These are phyloP conservation scores for Venusia cambrica DNA, from an alignment of 2,888 invertebrate species.

Conservation along the genomic window DNA sequence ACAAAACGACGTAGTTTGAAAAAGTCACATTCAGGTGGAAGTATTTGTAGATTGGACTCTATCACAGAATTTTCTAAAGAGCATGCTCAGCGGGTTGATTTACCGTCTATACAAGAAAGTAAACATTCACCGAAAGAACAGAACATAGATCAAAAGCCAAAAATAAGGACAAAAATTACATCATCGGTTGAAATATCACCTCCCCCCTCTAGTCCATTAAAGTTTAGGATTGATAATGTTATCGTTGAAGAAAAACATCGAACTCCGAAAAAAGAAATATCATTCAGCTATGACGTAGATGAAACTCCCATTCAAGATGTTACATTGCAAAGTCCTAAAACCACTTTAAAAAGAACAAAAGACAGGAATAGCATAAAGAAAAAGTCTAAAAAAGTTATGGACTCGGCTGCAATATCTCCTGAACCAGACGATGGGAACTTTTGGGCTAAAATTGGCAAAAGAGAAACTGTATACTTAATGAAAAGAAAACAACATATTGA, in stretches of 20 bases:
- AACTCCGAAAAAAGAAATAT: slow-evolving; percentile 60
- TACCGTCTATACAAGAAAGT: slow-evolving; percentile 74
- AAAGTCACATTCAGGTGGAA: slow-evolving; percentile 68
- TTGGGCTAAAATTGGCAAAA: slow-evolving; percentile 84
- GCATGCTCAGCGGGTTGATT: slow-evolving; percentile 32
- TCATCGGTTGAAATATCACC: slow-evolving; percentile 75
- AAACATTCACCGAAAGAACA: slow-evolving; percentile 47
- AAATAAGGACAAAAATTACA: slow-evolving; percentile 78
- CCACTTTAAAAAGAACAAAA: slow-evolving; percentile 27
- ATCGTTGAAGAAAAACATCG: slow-evolving; percentile 80
- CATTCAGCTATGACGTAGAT: slow-evolving; percentile 55
- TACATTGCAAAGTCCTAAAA: slow-evolving; percentile 26
- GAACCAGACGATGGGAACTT: slow-evolving; percentile 79
- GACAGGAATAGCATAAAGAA: slow-evolving; percentile 42
- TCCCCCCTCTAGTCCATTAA: slow-evolving; percentile 69
- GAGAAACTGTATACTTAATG: slow-evolving; percentile 83
- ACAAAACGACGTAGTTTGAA: slow-evolving; percentile 61
- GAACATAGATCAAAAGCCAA: slow-evolving; percentile 44
- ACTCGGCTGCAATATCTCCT: slow-evolving; percentile 45
- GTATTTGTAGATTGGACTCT: slow-evolving; percentile 65
- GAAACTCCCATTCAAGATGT: slow-evolving; percentile 32
- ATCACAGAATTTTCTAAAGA: slow-evolving; percentile 70
- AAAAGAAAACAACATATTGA: slow-evolving; percentile 77
- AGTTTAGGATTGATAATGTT: slow-evolving; percentile 79
- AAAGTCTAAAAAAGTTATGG: slow-evolving; percentile 31